Evolutionary conservation across 2,888 invertebrate species (phyloP), one percentile per base, ranked within the genome.

Genomic region (Entomobrya proxima): DNA sequence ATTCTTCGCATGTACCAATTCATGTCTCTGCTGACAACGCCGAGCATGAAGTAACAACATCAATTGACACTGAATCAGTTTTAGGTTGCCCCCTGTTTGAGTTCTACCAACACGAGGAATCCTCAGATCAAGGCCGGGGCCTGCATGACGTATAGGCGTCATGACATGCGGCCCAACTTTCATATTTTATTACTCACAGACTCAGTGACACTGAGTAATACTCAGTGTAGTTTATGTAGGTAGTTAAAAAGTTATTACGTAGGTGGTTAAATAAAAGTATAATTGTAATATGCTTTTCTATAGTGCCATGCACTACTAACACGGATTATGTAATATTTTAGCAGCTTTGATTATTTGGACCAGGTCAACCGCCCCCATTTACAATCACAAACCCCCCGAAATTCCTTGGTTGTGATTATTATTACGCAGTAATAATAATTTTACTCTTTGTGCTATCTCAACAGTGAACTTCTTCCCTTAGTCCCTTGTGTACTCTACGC

Each of bases 31-130:
- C 21, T 85, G 80, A 75, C 85, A 85, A 40, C 85, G 61, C 18
- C 85, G 35, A 0, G 85, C 85, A 80, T 85, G 85, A 0, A 85
- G 50, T n/a, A 85, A 35, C 79, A 52, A 83, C 89, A 77, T 86
- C 76, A 80, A 80, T 86, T 58, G 89, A 88, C 83, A 90, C 88
- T 55, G 89, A 82, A 84, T 90, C 90, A 89, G 94, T 94, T 88
- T 96, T 96, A 79, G 96, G 96, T 32, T 85, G n/a, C 80, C 85
- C 44, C 80, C 80, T 32, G 75, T 67, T 47, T 85, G 85, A 11
- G 85, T 52, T n/a, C 74, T 80, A 3, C 80, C 80, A 50, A 85
- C 85, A 9, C 85, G 69, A 1, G 85, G 85, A 0, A 85, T 80
- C 55, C 75, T 47, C 1, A 61, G 67, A 40, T 75, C 74, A 37